Conservation (phyloP, 2,888 invertebrate species). For the Drosophila suboccidentalis region DNA sequence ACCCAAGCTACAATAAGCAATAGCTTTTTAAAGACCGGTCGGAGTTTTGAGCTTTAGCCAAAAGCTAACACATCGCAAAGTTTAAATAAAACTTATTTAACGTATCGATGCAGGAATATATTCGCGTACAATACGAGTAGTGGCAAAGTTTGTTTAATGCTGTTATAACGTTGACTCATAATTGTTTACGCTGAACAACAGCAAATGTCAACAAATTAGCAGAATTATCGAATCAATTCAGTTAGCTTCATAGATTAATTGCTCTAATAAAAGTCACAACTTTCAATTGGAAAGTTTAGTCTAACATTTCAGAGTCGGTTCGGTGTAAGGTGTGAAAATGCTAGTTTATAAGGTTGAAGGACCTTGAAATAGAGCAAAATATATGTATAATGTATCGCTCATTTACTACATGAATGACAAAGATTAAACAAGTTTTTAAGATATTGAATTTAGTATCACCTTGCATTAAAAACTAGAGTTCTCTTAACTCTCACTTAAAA, state of each 20-base stretch:
- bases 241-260: not conserved
- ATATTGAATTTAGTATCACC: no score
- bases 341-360: slow-evolving; percentile 5
- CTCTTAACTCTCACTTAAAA: no score
- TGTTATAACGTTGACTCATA: slow-evolving; percentile 49
- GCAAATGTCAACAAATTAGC: slow-evolving; percentile 56
- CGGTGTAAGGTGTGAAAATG: slow-evolving; percentile 12
- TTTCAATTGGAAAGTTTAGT: slow-evolving; percentile 28
- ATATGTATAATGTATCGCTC: not conserved
- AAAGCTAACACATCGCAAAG: slow-evolving; percentile 30
- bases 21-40: slow-evolving; percentile 58
- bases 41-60: slow-evolving; percentile 40
- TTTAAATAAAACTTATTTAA: slow-evolving; percentile 6
- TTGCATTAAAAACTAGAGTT: no score
- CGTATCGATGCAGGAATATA: not conserved
- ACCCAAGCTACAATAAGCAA: slow-evolving; percentile 32
- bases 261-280: slow-evolving; percentile 41
- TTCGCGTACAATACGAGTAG: not conserved
- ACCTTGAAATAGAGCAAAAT: slow-evolving; percentile 7
- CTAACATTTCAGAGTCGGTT: not conserved
- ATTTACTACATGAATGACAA: no score
- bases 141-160: not conserved
- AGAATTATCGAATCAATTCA: slow-evolving; percentile 16
- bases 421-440: no score
- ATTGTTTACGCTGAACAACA: slow-evolving; percentile 32